phyloP scores from a whole-genome alignment of 2,888 invertebrate genomes.

The Acanthopleura granulata region DNA sequence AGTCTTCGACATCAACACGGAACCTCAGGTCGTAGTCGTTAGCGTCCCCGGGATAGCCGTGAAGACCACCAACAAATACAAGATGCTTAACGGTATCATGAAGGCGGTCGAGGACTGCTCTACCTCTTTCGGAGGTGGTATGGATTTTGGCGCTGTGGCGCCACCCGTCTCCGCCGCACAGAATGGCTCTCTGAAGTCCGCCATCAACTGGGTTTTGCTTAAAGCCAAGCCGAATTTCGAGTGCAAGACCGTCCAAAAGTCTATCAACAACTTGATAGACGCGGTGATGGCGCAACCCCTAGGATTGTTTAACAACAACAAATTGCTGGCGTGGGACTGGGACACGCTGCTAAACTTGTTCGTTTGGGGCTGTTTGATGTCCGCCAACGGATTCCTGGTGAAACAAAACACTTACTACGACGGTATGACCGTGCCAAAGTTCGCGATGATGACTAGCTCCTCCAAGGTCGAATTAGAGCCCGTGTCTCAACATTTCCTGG shows the following conservation, averaged over 20 bases:
- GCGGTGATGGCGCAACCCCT: neutral
- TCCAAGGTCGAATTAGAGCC: neutral
- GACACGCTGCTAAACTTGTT: neutral
- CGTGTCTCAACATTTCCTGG: constrained; percentile 1
- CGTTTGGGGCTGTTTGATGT: neutral
- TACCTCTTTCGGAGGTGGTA: neutral
- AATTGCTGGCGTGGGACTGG: neutral
- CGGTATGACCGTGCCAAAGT: neutral
- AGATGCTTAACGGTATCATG: neutral
- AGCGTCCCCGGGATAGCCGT: neutral
- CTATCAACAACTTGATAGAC: neutral
- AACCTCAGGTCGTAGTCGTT: neutral
- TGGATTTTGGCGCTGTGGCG: neutral
- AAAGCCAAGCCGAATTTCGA: neutral
- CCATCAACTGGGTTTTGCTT: neutral
- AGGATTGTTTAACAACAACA: neutral
- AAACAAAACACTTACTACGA: neutral
- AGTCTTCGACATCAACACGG: neutral
- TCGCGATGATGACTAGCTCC: neutral
- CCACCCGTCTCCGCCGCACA: neutral
- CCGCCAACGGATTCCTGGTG: neutral
- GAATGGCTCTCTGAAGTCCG: neutral
- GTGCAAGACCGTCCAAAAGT: neutral
- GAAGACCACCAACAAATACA: constrained; percentile 1
- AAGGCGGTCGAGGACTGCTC: neutral